Evolutionary conservation across 2,888 invertebrate genomes (phyloP).

Genomic region (Eristalinus aeneus): DNA sequence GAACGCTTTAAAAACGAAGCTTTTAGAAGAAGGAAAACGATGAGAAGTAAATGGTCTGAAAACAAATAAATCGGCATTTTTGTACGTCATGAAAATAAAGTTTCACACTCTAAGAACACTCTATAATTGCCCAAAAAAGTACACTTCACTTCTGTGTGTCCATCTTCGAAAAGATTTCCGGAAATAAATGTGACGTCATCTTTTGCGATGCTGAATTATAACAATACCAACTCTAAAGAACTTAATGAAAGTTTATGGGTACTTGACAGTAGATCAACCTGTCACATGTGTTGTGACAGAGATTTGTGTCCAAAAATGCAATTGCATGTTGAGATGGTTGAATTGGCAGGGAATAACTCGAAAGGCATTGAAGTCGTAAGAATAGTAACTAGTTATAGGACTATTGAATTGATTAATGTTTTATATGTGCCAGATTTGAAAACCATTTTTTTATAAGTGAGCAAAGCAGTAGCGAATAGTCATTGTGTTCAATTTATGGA

Average conservation of each 20-base stretch:
- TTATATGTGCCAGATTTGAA: constrained; percentile 11
- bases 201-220: not conserved
- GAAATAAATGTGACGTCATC: not conserved
- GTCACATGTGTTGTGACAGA: constrained; percentile 15
- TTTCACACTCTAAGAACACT: not conserved
- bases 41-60: not conserved
- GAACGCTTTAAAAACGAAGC: constrained; percentile 17
- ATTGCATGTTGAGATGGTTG: not conserved
- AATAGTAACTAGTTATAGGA: not conserved
- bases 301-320: constrained; percentile 8
- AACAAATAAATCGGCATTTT: not conserved
- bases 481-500: not conserved
- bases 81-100: not conserved
- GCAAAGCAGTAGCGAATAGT: not conserved
- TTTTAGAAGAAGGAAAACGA: constrained; percentile 26
- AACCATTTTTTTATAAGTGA: constrained; percentile 16
- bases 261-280: constrained; percentile 2
- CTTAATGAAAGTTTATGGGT: constrained; percentile 10
- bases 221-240: not conserved
- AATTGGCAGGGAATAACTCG: constrained; percentile 11
- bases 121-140: not conserved
- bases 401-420: constrained; percentile 3
- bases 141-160: not conserved
- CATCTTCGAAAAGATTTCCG: not conserved
- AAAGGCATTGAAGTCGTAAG: not conserved